Conservation (phyloP, 2,888 invertebrate genomes). For the Blastobasis adustella region DNA sequence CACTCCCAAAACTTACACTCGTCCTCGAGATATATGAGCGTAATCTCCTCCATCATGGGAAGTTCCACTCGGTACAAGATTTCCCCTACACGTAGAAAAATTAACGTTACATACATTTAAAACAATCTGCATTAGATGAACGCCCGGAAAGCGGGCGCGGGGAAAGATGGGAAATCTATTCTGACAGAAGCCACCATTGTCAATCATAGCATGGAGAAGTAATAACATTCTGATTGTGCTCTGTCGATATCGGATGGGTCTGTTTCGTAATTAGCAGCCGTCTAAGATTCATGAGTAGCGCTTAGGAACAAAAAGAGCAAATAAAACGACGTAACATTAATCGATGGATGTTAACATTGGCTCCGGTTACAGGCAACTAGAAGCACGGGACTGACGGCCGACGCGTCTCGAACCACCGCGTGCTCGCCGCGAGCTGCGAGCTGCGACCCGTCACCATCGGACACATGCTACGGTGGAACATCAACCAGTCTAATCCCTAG, state of each 20-base stretch:
- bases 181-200: conserved; percentile 6
- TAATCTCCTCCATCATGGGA: conserved; percentile 95
- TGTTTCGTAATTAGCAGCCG: conserved; percentile 27
- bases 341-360: conserved; percentile 40
- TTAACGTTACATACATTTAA: conserved; percentile 70
- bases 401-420: conserved; percentile 46
- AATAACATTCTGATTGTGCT: conserved; percentile 14
- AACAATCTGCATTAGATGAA: conserved; percentile 29
- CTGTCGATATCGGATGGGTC: conserved; percentile 16
- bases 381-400: conserved; percentile 64
- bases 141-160: conserved; percentile 21
- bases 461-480: conserved; percentile 50
- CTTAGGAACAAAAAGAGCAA: conserved; percentile 50
- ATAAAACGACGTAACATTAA: conserved; percentile 41
- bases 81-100: conserved; percentile 82
- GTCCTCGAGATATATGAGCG: conserved; percentile 95
- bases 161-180: conserved; percentile 12
- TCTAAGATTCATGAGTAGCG: conserved; percentile 49
- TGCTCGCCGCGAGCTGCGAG: conserved; percentile 25
- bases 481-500: conserved; percentile 33
- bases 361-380: conserved; percentile 65
- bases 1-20: conserved; percentile 80
- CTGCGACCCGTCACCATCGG: conserved; percentile 38
- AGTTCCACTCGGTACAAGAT: conserved; percentile 95
- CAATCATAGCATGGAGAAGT: conserved; percentile 6